Evolutionary conservation across 2,113 vertebrate species (phyloP).

Genomic region (Zosterops pallidus): DNA sequence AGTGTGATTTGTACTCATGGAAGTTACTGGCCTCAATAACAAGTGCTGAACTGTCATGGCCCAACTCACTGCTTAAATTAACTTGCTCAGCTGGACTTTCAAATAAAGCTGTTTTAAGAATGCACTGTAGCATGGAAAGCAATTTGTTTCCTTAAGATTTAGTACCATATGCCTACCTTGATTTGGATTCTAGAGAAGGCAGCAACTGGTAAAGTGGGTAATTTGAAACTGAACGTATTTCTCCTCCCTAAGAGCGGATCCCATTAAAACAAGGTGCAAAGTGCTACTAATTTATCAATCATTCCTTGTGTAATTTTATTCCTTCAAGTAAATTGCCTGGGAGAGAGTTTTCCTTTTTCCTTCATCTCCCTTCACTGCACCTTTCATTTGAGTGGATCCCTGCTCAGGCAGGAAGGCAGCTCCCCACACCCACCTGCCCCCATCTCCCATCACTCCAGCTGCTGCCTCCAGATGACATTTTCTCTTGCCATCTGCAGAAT

Average conservation of each 20-base stretch:
- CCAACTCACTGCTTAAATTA: constrained; percentile 70
- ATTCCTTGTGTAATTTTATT: constrained; percentile 66
- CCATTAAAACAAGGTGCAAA: constrained; percentile 76
- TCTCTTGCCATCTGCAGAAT: not conserved
- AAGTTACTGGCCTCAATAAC: not conserved
- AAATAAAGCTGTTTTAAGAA: constrained; percentile 76
- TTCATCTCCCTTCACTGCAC: constrained; percentile 28
- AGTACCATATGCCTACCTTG: constrained; percentile 66
- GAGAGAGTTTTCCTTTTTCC: constrained; percentile 49
- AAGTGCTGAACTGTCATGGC: constrained; percentile 49
- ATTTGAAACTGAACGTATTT: constrained; percentile 77
- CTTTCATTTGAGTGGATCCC: constrained; percentile 33
- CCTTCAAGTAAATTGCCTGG: constrained; percentile 67
- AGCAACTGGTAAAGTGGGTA: constrained; percentile 70
- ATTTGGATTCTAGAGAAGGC: constrained; percentile 75
- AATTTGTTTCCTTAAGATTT: constrained; percentile 80
- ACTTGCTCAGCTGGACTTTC: constrained; percentile 73
- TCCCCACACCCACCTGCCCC: not conserved
- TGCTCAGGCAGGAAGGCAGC: constrained; percentile 23
- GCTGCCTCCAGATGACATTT: constrained; percentile 9
- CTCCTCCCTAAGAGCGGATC: constrained; percentile 63
- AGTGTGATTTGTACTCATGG: not conserved
- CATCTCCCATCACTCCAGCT: not conserved
- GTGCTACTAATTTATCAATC: constrained; percentile 81
- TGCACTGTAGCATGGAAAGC: constrained; percentile 72